Evolutionary conservation across 2,797 vertebrate genomes (phyloP), one percentile per base, ranked within the genome.

Genomic region (Eulemur albifrons): DNA sequence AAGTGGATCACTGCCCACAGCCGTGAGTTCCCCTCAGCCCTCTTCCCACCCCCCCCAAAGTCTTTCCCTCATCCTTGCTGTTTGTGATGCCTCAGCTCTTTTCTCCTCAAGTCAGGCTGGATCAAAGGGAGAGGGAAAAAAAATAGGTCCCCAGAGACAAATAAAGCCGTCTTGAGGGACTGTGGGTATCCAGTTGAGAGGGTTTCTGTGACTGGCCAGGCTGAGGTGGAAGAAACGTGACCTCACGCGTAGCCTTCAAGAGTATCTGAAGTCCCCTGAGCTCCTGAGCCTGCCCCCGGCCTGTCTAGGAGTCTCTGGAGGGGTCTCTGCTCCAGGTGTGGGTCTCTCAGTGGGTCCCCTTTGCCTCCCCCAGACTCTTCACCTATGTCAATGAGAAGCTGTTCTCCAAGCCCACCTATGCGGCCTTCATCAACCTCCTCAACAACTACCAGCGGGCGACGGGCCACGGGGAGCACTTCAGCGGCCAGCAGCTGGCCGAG

Each of bases 351-450:
- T 43, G 77, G 35, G 20, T 82, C 45, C 23, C 13, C 27, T 93
- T 35, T 23, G 18, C 40, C 48, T 43, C 6, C 17, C 87, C 38
- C 61, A 99, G 99, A 93, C 98, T 99, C 88, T 99, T 98, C 94
- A 97, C 88, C 0, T 97, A 97, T 0, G 98, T 99, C 89, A 99
- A 99, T 0, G 98, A 99, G 97, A 45, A 97, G 65, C 97, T 99
- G 17, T 98, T 99, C 93, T 98, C 98, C 95, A 98, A 98, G 48
- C 98, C 99, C 4, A 99, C 99, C 35, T 99, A 98, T 0, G 92
- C 98, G 0, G 98, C 98, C 79, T 99, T 99, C 97, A 98, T 99
- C 45, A 97, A 93, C 2, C 97, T 99, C 69, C 97, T 99, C 86
- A 98, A 99, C 96, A 99, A 99, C 86, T 99, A 99, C 94, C 97